Percentiles rank a stretch among this genome's conserved stretches.
These are phyloP conservation scores for Dissostichus mawsoni DNA, from an alignment of 2,113 vertebrate species.

Conservation along the genomic window DNA sequence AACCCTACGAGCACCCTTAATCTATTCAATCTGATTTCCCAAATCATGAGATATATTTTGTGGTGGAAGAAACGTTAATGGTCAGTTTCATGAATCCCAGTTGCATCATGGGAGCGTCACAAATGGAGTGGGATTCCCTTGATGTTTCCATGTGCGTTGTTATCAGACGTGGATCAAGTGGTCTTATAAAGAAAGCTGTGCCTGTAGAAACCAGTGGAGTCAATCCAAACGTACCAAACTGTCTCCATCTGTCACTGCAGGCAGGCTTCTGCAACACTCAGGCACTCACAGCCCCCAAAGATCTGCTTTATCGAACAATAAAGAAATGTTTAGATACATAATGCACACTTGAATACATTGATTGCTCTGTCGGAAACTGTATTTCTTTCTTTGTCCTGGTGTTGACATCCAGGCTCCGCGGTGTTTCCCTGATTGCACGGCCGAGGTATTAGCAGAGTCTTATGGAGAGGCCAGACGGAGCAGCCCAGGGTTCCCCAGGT, in stretches of 20 bases:
- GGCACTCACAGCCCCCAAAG: conserved; percentile 14
- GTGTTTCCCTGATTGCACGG: conserved; percentile 37
- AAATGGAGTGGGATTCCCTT: conserved; percentile 35
- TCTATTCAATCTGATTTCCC: background rate
- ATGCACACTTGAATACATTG: conserved; percentile 7
- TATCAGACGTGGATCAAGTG: conserved; percentile 46
- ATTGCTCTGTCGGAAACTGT: background rate
- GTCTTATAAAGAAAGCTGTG: conserved; percentile 43
- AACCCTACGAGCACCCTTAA: background rate
- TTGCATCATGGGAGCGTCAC: conserved; percentile 18
- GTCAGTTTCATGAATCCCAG: conserved; percentile 5
- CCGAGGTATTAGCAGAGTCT: conserved; percentile 66
- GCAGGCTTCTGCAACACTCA: conserved; percentile 30
- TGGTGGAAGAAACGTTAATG: background rate
- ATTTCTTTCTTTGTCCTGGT: background rate
- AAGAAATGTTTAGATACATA: conserved; percentile 2
- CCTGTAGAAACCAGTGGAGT: conserved; percentile 47
- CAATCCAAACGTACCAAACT: conserved; percentile 50
- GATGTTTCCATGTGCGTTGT: conserved; percentile 45
- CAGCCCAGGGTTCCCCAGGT: conserved; percentile 61
- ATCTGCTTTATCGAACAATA: background rate
- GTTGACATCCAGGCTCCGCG: conserved; percentile 18
- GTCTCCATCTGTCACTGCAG: conserved; percentile 68
- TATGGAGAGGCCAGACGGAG: conserved; percentile 68
- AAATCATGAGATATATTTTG: background rate